Evolutionary conservation across 2,888 invertebrate genomes (phyloP).

Genomic region (Dendrolimus houi): DNA sequence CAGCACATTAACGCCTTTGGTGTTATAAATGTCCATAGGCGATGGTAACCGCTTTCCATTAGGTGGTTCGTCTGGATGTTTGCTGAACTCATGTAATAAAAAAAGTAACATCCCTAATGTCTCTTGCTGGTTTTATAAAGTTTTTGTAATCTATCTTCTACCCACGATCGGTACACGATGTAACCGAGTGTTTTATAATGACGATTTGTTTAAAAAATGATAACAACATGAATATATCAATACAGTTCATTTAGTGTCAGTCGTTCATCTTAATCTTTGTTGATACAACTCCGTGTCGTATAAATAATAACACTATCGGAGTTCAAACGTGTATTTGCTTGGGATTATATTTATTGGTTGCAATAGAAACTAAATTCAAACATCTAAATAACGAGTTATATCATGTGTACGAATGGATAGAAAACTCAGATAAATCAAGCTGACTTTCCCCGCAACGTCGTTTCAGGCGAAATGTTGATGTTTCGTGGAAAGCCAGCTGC

Average conservation of each 20-base stretch:
- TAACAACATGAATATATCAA: conserved; percentile 10
- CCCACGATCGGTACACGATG: not conserved
- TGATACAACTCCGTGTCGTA: conserved; percentile 1
- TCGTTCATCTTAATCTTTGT: conserved; percentile 18
- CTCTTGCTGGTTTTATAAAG: no score
- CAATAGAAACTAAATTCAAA: not conserved
- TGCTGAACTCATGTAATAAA: no score
- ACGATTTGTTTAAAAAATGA: conserved; percentile 12
- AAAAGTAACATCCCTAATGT: no score
- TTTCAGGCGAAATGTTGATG: conserved; percentile 1
- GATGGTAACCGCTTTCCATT: no score
- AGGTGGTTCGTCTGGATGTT: no score
- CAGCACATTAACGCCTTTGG: no score
- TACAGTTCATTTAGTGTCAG: conserved; percentile 21
- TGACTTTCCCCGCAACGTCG: conserved; percentile 5
- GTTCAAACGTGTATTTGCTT: no score
- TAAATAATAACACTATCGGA: no score
- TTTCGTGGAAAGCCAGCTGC: conserved; percentile 12
- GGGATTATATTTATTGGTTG: no score
- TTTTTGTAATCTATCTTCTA: no score
- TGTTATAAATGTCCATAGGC: no score
- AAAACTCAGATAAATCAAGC: conserved; percentile 16
- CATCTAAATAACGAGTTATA: conserved; percentile 5
- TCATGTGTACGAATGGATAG: conserved; percentile 12
- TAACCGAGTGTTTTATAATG: not conserved